These are phyloP conservation scores for Acrocephalus scirpaceus DNA, from an alignment of 2,797 vertebrate genomes.

Conservation along the genomic window DNA sequence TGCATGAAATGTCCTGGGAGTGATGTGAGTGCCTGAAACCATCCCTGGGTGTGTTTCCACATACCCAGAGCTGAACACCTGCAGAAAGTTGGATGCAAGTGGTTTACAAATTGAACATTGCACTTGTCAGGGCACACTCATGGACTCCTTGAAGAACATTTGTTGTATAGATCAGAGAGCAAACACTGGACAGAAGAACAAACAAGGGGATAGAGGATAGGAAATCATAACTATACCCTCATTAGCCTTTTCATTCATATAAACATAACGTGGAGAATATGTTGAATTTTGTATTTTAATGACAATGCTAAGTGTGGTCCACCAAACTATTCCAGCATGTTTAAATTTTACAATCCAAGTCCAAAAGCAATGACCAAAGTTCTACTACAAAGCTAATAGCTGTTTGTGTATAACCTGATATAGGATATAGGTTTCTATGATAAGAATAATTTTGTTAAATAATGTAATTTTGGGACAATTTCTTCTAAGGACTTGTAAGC, in stretches of 20 bases:
- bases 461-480: neutral
- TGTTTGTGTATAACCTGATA: neutral
- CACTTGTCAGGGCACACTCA: neutral
- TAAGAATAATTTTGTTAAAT: neutral
- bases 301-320: neutral
- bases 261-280: neutral
- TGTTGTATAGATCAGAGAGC: neutral
- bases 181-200: neutral
- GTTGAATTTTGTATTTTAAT: neutral
- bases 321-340: neutral
- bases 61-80: neutral
- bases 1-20: neutral
- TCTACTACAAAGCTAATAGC: neutral
- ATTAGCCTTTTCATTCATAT: neutral
- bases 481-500: neutral
- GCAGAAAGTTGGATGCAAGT: neutral
- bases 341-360: neutral
- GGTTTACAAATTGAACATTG: neutral
- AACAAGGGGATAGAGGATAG: neutral
- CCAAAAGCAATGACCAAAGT: neutral
- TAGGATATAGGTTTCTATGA: neutral
- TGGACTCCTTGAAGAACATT: neutral
- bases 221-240: neutral
- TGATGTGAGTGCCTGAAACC: neutral
- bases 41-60: neutral